Evolutionary conservation across 2,113 vertebrate genomes (phyloP).

Genomic region (Rhadina sibilatrix): DNA sequence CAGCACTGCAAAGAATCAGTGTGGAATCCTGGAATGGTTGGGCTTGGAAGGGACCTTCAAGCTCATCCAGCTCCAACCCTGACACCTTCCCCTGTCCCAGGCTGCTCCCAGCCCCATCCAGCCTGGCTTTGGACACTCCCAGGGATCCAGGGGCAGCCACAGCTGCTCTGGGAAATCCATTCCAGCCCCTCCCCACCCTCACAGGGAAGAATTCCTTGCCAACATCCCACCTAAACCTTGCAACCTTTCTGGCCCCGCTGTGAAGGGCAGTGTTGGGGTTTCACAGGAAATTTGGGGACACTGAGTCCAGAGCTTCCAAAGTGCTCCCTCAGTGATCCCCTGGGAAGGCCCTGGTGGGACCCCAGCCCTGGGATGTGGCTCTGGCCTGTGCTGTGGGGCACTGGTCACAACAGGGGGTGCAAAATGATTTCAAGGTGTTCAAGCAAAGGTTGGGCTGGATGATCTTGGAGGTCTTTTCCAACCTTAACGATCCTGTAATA

Average conservation of each 20-base stretch:
- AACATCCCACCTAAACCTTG: not conserved
- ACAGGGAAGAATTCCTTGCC: not conserved
- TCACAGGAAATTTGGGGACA: not conserved
- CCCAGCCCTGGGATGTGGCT: not conserved
- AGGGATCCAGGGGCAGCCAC: not conserved
- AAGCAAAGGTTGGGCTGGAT: not conserved
- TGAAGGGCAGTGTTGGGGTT: not conserved
- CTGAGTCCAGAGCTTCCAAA: not conserved
- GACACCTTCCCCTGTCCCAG: accelerated
- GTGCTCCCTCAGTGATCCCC: not conserved
- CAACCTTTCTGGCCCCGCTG: not conserved
- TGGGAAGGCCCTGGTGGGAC: not conserved
- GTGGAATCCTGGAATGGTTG: not conserved
- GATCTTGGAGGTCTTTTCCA: not conserved
- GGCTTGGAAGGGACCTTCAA: not conserved
- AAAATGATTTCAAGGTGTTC: not conserved
- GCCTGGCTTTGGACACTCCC: not conserved
- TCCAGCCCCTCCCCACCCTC: not conserved
- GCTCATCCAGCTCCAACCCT: not conserved
- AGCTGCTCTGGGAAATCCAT: not conserved
- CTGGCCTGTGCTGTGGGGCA: not conserved
- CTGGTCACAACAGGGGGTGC: not conserved
- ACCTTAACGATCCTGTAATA: not conserved
- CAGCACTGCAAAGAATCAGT: not conserved
- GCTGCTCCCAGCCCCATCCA: accelerated